Evolutionary conservation across 2,113 vertebrate species (phyloP), one percentile per base, ranked within the genome.

Genomic region (Atlantisia rogersi): DNA sequence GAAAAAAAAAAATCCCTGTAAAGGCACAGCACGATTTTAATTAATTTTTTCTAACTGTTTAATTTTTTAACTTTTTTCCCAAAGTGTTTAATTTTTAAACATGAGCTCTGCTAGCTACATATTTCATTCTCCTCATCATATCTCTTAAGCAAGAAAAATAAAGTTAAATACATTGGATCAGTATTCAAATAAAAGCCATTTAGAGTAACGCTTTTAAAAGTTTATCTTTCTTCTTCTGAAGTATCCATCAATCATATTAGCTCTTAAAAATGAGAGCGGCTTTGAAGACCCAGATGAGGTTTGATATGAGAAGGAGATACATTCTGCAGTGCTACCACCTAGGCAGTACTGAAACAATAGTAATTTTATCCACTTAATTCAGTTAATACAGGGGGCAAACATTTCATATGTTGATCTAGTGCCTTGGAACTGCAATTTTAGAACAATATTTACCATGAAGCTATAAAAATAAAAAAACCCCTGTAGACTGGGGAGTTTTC

Each of bases 51-150:
- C 73, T 50, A 69, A 78, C 64, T 92, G 28, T 86, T 96, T 95
- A 95, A 95, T 97, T 97, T 97, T 97, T 97, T 87, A 92, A 90
- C 63, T 85, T 96, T 83, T 91, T 79, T 25, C 42, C 44, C 55
- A 84, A 92, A 96, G 24, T 84, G 50, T 97, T 97, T 94, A 90
- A 91, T 94, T 97, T 97, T 97, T 96, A 97, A 94, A 71, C 85
- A 90, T 2, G 5, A 91, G 39, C 67, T 91, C 28, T 17, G 39
- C 55, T 87, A 92, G 59, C 90, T 90, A 74, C 71, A 60, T 94
- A 85, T 87, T 96, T 94, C 70, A 96, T 90, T 91, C 68, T 96
- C 56, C 78, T 53, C 88, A 42, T 96, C 88, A 42, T 95, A 65
- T 93, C 84, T 95, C 68, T 95, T 90, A 80, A 93, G 64, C 67